phyloP scores from a whole-genome alignment of 2,113 vertebrate genomes.

The Hystrix cristata region DNA sequence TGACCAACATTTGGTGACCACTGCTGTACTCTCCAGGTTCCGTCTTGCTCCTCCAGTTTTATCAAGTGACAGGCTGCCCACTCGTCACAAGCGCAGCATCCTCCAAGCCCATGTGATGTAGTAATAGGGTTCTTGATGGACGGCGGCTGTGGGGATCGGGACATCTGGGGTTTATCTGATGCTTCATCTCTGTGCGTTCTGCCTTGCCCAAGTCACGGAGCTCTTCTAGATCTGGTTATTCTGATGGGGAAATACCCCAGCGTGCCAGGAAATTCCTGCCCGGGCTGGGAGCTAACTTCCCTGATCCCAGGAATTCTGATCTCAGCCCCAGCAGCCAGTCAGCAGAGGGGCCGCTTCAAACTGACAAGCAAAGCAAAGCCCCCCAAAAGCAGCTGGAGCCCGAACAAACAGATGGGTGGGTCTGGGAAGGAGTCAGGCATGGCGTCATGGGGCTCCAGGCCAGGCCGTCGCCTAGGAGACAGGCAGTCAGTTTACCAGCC shows the following conservation, averaged over 20 bases:
- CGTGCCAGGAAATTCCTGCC: conserved; percentile 64
- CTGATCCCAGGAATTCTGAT: conserved; percentile 74
- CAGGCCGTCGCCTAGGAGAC: conserved; percentile 86
- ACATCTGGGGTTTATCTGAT: neutral
- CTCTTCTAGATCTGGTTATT: neutral
- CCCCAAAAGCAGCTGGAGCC: conserved; percentile 83
- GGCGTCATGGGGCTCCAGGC: conserved; percentile 85
- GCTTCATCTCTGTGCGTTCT: neutral
- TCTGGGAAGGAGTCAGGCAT: conserved; percentile 77
- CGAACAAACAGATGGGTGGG: conserved; percentile 87
- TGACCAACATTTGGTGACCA: neutral
- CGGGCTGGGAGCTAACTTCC: conserved; percentile 77
- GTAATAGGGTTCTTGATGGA: neutral
- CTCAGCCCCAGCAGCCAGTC: conserved; percentile 76
- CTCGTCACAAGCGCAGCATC: neutral
- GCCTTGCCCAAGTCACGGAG: neutral
- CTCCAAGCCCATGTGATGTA: neutral
- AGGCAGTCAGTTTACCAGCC: conserved; percentile 86
- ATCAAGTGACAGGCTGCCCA: neutral
- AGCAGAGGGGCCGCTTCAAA: conserved; percentile 64
- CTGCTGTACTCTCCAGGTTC: neutral
- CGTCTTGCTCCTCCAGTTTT: neutral
- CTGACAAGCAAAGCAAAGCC: conserved; percentile 62
- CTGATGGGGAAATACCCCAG: conserved; percentile 40
- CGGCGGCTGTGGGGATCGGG: neutral